phyloP scores from a whole-genome alignment of 2,797 vertebrate species.

The Myoxocephalus aenaeus region DNA sequence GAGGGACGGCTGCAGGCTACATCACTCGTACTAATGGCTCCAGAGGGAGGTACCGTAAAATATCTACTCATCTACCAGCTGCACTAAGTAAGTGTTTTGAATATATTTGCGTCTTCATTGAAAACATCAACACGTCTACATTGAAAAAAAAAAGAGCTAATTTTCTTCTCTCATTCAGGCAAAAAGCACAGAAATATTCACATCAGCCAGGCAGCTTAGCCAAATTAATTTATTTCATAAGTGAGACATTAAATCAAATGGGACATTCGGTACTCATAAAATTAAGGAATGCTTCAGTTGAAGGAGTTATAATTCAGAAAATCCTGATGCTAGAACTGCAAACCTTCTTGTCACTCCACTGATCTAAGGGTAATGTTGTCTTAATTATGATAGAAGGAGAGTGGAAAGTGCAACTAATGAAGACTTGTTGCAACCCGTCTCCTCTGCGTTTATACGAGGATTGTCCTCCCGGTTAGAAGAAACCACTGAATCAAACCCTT shows the following conservation, averaged over 20 bases:
- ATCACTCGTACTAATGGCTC: constrained; percentile 37
- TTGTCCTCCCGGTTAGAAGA: neutral
- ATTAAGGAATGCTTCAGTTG: constrained; percentile 13
- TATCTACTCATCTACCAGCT: constrained; percentile 47
- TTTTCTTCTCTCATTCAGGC: constrained; percentile 57
- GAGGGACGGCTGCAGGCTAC: constrained; percentile 39
- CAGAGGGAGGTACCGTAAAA: constrained; percentile 51
- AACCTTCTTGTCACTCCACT: neutral
- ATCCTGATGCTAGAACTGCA: neutral
- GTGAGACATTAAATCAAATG: constrained; percentile 52
- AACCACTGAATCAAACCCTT: neutral
- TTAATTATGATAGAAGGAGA: neutral
- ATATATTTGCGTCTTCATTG: constrained; percentile 55
- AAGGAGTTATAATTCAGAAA: neutral
- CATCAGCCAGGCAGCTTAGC: constrained; percentile 36
- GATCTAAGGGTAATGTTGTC: neutral
- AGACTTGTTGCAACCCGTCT: neutral
- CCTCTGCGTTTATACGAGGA: neutral
- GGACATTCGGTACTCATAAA: constrained; percentile 62
- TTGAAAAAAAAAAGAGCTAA: neutral
- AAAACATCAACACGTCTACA: constrained; percentile 42
- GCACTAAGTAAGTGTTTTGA: constrained; percentile 57
- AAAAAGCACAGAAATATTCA: constrained; percentile 36
- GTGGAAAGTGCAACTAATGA: neutral
- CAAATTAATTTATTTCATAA: constrained; percentile 64